These are phyloP conservation scores for Sylvilagus bachmani DNA, from an alignment of 2,113 vertebrate species.

Conservation along the genomic window DNA sequence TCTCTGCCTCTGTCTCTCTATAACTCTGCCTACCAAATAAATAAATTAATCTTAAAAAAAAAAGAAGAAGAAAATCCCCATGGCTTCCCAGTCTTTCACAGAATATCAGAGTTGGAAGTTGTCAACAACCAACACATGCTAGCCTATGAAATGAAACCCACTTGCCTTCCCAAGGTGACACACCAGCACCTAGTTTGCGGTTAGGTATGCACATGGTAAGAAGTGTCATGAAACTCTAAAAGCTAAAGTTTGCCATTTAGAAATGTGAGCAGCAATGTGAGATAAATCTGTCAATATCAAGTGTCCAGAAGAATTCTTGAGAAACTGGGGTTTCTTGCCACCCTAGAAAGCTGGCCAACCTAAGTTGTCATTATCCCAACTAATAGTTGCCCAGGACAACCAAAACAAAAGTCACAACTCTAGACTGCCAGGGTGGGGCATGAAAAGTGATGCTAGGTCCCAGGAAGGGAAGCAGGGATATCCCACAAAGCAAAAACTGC, in stretches of 20 bases:
- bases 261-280: neutral
- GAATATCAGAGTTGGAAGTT: neutral
- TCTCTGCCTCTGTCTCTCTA: too few species aligned
- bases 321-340: slow-evolving; percentile 4
- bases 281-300: neutral
- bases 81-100: neutral
- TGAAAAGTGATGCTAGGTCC: slow-evolving; percentile 24
- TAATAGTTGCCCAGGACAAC: neutral
- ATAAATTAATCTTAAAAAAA: too few species aligned
- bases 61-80: neutral
- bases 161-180: neutral
- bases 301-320: neutral
- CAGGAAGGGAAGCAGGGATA: neutral
- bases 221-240: too few species aligned
- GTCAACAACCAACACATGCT: neutral
- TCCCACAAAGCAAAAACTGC: slow-evolving; percentile 16
- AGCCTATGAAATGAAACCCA: slow-evolving; percentile 24
- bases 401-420: slow-evolving; percentile 27
- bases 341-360: slow-evolving; percentile 13
- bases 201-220: neutral
- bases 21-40: too few species aligned
- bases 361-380: neutral
- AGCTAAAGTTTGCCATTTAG: neutral
- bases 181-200: neutral
- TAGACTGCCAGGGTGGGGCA: neutral